Percentiles rank a stretch among this genome's conserved stretches.
These are phyloP conservation scores for Mormyrops attenuatus DNA, from an alignment of 2,797 vertebrate genomes.

Conservation along the genomic window DNA sequence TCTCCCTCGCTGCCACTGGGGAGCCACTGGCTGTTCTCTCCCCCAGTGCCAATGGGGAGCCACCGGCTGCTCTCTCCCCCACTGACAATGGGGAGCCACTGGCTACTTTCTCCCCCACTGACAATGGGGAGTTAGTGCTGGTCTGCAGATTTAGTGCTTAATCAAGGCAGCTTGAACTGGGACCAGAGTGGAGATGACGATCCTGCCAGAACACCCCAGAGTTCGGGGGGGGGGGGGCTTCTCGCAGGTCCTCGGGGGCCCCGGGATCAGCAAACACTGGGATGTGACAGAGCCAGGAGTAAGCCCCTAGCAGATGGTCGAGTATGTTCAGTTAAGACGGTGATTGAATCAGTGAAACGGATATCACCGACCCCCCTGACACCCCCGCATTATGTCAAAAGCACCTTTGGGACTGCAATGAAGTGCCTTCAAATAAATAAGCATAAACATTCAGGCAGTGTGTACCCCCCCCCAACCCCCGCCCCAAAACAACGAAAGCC, in stretches of 20 bases:
- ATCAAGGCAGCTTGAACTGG: slow-evolving; percentile 57
- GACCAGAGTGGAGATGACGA: slow-evolving; percentile 48
- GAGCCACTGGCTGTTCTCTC: slow-evolving; percentile 44
- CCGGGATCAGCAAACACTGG: slow-evolving; percentile 82
- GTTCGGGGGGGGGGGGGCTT: slow-evolving; percentile 48
- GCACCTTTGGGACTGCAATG: slow-evolving; percentile 73
- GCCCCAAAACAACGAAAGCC: slow-evolving; percentile 29
- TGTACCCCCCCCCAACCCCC: slow-evolving; percentile 14
- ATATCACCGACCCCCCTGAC: slow-evolving; percentile 42
- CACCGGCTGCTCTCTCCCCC: slow-evolving; percentile 40
- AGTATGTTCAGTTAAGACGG: slow-evolving; percentile 89
- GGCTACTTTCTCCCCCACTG: not conserved
- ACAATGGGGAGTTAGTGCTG: slow-evolving; percentile 31
- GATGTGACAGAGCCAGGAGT: slow-evolving; percentile 77
- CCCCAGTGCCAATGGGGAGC: slow-evolving; percentile 30
- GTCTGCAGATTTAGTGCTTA: slow-evolving; percentile 71
- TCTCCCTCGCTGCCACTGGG: not conserved
- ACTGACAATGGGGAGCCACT: not conserved
- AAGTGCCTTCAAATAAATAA: slow-evolving; percentile 41
- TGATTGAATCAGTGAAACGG: slow-evolving; percentile 85
- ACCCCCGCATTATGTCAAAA: slow-evolving; percentile 72
- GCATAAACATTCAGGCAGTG: not conserved
- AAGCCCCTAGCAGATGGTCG: slow-evolving; percentile 88
- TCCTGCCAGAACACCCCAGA: slow-evolving; percentile 56
- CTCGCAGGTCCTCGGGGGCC: slow-evolving; percentile 65